These are phyloP conservation scores for Samia ricini DNA, from an alignment of 1,140 invertebrate species.

Conservation along the genomic window DNA sequence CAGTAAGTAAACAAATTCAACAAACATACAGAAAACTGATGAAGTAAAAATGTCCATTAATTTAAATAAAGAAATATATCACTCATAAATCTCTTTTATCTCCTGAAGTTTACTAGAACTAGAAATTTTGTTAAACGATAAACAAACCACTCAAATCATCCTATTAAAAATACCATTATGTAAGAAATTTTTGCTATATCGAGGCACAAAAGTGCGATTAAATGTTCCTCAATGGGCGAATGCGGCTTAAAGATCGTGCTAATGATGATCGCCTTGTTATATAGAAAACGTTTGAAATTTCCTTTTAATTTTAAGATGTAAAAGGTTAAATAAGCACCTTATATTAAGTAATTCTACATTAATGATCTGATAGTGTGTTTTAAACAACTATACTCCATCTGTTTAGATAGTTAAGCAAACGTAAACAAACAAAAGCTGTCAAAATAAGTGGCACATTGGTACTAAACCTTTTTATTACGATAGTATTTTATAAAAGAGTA, in stretches of 20 bases:
- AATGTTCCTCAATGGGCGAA: conserved; percentile 2
- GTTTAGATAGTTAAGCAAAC: too few species aligned
- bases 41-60: too few species aligned
- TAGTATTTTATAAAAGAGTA: too few species aligned
- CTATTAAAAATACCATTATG: background rate
- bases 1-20: too few species aligned
- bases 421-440: too few species aligned
- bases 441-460: too few species aligned
- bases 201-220: conserved; percentile 3
- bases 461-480: too few species aligned
- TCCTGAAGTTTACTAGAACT: background rate
- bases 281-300: background rate
- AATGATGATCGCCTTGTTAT: conserved; percentile 4
- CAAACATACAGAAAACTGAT: too few species aligned
- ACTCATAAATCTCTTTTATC: background rate
- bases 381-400: too few species aligned
- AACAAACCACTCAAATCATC: background rate
- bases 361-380: too few species aligned
- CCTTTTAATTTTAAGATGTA: background rate
- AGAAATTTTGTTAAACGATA: background rate
- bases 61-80: background rate
- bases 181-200: background rate
- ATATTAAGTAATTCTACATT: too few species aligned
- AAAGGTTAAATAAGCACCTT: too few species aligned
- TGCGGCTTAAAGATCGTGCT: conserved; percentile 1